phyloP scores from a whole-genome alignment of 2,797 vertebrate species.

The Periparus ater region DNA sequence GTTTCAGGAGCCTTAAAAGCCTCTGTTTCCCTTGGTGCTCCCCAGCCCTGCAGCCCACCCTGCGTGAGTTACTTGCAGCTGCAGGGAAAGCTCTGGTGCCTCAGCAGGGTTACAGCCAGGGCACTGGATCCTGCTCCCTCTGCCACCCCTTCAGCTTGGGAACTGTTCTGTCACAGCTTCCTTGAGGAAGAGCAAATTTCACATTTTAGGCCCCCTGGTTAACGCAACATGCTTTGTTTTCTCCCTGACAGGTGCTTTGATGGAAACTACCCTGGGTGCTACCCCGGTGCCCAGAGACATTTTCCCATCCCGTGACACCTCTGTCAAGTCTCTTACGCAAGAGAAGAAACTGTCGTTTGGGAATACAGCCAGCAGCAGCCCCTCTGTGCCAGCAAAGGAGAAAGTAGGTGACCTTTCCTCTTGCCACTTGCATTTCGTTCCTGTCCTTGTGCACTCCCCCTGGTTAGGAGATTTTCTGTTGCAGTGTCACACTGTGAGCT shows the following conservation, averaged over 20 bases:
- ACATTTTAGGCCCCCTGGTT: neutral
- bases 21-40: neutral
- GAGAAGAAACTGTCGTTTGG: accelerated
- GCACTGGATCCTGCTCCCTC: neutral
- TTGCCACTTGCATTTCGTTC: neutral
- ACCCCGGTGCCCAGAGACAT: neutral
- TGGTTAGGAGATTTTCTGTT: neutral
- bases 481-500: neutral
- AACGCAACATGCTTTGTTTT: neutral
- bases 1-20: neutral
- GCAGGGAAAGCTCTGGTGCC: accelerated
- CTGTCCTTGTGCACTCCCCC: neutral
- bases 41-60: neutral
- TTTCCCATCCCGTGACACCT: neutral
- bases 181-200: neutral
- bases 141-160: neutral
- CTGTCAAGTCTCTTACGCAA: neutral
- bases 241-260: neutral
- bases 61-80: neutral
- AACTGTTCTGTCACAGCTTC: neutral
- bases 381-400: accelerated
- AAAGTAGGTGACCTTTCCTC: conserved; percentile 1
- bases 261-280: neutral
- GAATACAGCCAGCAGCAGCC: neutral
- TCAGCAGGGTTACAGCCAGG: neutral